Evolutionary conservation across 2,888 invertebrate genomes (phyloP).

Genomic region (Pocota personata): DNA sequence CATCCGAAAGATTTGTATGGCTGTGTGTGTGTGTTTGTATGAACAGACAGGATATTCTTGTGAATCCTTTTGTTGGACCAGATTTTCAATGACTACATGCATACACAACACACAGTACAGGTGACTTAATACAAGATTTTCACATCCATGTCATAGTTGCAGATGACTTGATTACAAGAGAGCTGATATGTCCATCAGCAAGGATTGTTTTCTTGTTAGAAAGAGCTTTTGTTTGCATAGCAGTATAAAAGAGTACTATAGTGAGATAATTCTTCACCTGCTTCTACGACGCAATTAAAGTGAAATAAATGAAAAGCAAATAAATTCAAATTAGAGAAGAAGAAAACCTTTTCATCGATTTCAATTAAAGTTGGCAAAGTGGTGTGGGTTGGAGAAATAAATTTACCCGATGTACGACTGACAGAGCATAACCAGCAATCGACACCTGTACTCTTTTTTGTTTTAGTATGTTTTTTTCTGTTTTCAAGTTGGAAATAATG

Average conservation of each 20-base stretch:
- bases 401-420: constrained; percentile 6
- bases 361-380: constrained; percentile 32
- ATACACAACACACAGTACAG: background rate
- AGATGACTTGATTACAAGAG: constrained; percentile 65
- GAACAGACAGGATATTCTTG: background rate
- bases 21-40: background rate
- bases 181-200: constrained; percentile 21
- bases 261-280: constrained; percentile 17
- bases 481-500: constrained; percentile 8
- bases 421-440: background rate
- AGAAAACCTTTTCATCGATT: constrained; percentile 46
- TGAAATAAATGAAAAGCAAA: constrained; percentile 41
- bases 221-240: constrained; percentile 12
- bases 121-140: constrained; percentile 40
- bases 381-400: background rate
- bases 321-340: constrained; percentile 51
- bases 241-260: background rate
- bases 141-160: constrained; percentile 42
- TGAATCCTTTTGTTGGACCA: background rate
- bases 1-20: constrained; percentile 27
- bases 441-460: background rate
- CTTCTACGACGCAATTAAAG: constrained; percentile 37
- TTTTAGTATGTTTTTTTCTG: background rate
- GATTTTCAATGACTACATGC: constrained; percentile 24
- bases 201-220: constrained; percentile 34